Percentiles rank a stretch among this genome's conserved stretches.
These are phyloP conservation scores for Barbus barbus DNA, from an alignment of 2,113 vertebrate genomes.

Conservation along the genomic window DNA sequence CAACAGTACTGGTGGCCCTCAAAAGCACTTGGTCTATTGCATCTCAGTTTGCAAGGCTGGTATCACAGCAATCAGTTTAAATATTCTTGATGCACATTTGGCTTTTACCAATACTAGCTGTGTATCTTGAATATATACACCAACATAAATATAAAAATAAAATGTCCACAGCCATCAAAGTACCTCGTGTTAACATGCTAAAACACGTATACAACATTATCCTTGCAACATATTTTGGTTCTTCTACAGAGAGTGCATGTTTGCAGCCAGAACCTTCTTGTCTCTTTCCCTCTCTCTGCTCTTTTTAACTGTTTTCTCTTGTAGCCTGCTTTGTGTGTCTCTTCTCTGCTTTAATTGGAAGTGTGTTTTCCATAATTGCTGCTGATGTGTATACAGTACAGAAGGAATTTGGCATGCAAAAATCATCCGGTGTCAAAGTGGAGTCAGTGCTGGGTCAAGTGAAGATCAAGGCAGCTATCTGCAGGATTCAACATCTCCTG, in stretches of 20 bases:
- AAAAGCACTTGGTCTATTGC: neutral
- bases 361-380: neutral
- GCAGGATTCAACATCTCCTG: neutral
- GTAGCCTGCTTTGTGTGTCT: neutral
- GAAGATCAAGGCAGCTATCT: constrained; percentile 20
- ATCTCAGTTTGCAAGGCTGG: neutral
- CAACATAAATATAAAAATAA: neutral
- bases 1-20: neutral
- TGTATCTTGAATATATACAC: neutral
- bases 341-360: neutral
- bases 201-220: neutral
- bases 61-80: neutral
- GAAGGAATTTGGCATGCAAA: neutral
- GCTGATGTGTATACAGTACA: neutral
- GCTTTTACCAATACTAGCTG: neutral
- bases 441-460: constrained; percentile 20
- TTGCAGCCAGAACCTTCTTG: neutral
- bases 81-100: neutral
- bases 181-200: neutral
- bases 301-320: neutral
- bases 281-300: neutral
- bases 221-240: neutral
- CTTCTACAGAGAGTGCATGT: neutral
- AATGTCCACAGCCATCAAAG: neutral
- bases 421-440: neutral